Percentiles rank a stretch among this genome's conserved stretches.
Conservation (phyloP, 2,888 invertebrate species). For the Tenthredo distinguenda region DNA sequence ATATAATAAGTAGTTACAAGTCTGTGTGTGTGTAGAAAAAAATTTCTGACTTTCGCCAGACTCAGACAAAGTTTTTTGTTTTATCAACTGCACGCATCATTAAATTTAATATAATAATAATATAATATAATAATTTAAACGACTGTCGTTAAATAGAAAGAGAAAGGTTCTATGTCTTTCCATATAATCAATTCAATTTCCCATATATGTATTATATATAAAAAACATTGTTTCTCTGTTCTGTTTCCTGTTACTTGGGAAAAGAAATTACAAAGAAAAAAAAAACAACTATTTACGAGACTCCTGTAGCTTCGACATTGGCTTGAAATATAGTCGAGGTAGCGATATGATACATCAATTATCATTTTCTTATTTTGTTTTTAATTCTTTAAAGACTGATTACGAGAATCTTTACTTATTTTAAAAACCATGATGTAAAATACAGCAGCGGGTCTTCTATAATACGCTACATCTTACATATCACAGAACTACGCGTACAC, state of each 20-base stretch:
- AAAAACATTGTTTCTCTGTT: slow-evolving; percentile 33
- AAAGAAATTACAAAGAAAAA: slow-evolving; percentile 11
- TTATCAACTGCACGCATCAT: not conserved
- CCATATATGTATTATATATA: not conserved
- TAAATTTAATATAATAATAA: slow-evolving; percentile 10
- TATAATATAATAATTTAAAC: not conserved
- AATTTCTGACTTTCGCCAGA: slow-evolving; percentile 9
- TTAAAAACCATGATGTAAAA: slow-evolving; percentile 71
- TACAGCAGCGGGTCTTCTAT: slow-evolving; percentile 70
- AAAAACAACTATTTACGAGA: not conserved
- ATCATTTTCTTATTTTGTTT: not conserved
- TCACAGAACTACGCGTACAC: slow-evolving; percentile 78
- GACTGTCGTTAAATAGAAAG: slow-evolving; percentile 21
- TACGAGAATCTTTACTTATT: slow-evolving; percentile 65
- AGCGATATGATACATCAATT: slow-evolving; percentile 67
- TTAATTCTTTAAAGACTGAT: slow-evolving; percentile 61
- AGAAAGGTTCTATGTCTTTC: slow-evolving; percentile 41
- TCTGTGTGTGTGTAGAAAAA: slow-evolving; percentile 24
- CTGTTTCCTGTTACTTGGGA: slow-evolving; percentile 4
- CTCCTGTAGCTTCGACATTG: slow-evolving; percentile 60
- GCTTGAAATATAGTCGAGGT: slow-evolving; percentile 65
- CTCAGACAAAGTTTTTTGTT: slow-evolving; percentile 57
- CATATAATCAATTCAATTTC: slow-evolving; percentile 44
- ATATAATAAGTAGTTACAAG: not conserved
- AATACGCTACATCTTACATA: slow-evolving; percentile 77